These are phyloP conservation scores for Deroplatys truncata DNA, from an alignment of 2,888 invertebrate species.

Conservation along the genomic window DNA sequence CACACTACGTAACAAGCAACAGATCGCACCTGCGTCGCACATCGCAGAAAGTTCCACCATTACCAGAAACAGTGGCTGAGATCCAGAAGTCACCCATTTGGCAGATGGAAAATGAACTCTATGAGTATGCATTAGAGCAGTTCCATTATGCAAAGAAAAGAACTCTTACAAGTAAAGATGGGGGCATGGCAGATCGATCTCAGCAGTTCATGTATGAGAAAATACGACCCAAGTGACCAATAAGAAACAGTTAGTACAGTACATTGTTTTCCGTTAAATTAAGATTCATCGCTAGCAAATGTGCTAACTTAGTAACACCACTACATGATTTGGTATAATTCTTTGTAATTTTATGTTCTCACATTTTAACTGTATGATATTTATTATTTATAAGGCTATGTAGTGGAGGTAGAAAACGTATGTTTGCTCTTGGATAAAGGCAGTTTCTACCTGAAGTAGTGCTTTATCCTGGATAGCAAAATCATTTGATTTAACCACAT, in stretches of 20 bases:
- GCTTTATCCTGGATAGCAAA: background rate
- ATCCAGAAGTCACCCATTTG: slow-evolving; percentile 83
- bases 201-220: slow-evolving; percentile 92
- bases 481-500: background rate
- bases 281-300: background rate
- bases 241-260: background rate
- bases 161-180: slow-evolving; percentile 53
- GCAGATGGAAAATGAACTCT: slow-evolving; percentile 95
- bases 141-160: slow-evolving; percentile 79
- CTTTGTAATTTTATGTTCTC: background rate
- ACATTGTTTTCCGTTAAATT: background rate
- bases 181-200: slow-evolving; percentile 44
- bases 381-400: background rate
- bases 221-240: slow-evolving; percentile 78
- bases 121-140: slow-evolving; percentile 85
- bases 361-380: background rate
- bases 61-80: slow-evolving; percentile 69
- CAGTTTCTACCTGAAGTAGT: background rate
- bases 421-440: background rate
- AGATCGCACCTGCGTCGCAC: slow-evolving; percentile 94
- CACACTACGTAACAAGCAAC: slow-evolving; percentile 54
- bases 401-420: background rate
- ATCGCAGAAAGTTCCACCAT: slow-evolving; percentile 82
- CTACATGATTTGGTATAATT: background rate
- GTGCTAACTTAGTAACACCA: background rate